A percentile compares a stretch with the other conserved stretches of the same genome.
Conservation (phyloP, 2,888 invertebrate species). For the Oxycera nigricornis region DNA sequence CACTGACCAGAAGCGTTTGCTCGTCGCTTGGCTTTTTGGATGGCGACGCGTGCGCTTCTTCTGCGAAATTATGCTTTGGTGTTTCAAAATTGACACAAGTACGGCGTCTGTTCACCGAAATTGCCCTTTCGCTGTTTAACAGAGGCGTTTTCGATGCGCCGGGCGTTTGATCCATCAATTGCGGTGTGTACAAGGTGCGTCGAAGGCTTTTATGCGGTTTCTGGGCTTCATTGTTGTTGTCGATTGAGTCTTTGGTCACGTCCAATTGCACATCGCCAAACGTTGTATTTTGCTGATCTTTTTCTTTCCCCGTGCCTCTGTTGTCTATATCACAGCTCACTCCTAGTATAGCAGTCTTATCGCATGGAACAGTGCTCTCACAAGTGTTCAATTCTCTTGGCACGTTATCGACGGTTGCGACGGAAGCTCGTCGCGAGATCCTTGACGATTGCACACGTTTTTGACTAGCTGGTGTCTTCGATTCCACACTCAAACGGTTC, state of each 20-base stretch:
- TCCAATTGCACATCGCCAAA: not conserved
- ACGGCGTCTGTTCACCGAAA: not conserved
- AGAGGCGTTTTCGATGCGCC: not conserved
- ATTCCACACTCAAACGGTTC: not conserved
- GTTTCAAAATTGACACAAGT: slow-evolving; percentile 1
- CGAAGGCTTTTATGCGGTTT: not conserved
- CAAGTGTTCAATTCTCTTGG: not conserved
- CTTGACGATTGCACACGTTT: not conserved
- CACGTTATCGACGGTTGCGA: not conserved
- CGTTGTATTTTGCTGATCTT: not conserved
- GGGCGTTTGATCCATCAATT: slow-evolving; percentile 32
- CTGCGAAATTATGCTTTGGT: not conserved
- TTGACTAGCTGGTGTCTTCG: slow-evolving; percentile 16
- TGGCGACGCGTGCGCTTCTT: not conserved
- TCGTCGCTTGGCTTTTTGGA: not conserved
- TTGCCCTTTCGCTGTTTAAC: not conserved
- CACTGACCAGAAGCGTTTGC: not conserved
- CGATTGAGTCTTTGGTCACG: not conserved
- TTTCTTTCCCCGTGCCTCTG: not conserved
- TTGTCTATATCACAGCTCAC: slow-evolving; percentile 30
- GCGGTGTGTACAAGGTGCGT: slow-evolving; percentile 19
- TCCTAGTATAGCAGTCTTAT: slow-evolving; percentile 31
- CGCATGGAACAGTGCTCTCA: not conserved
- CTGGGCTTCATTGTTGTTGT: not conserved
- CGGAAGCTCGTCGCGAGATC: slow-evolving; percentile 2